Base-by-base conservation (phyloP, 2,797 vertebrate species). In the Parambassis ranga region DNA sequence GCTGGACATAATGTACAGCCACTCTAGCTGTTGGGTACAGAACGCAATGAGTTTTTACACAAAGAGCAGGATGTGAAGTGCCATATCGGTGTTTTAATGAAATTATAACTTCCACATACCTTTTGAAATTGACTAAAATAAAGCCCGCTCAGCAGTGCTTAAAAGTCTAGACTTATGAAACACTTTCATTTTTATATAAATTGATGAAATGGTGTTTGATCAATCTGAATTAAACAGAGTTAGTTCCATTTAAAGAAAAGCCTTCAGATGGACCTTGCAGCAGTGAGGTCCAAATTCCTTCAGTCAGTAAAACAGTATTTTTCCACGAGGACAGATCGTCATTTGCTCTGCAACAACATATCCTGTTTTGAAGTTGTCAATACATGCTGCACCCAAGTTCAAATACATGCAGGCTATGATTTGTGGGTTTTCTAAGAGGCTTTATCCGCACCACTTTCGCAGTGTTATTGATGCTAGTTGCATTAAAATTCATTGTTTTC, bases 151-250 rank as follows among this genome's bases (percentile, higher is more conserved):
- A 58, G 67, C 30, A 32, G 10, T 26, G 38, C 49, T 44, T 51
- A 18, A 51, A 75, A 75, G 65, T 50, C 56, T 44, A 2, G 42
- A 39, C 44, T 46, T 51, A 32, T 30, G 30, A 67, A 48, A 70
- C 36, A 9, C 14, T 60, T 50, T 10, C 27, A 30, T 47, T 32
- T 64, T 52, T 18, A 32, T 13, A 41, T 61, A 19, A 46, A 37
- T 38, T 38, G 26, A 55, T 46, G 15, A 28, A 18, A 22, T 44
- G 13, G 33, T 14, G 33, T 53, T 62, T 37, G 26, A 56, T 50
- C 14, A 39, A 23, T 16, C 10, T 59, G 11, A 43, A 61, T 56
- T 20, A 18, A 30, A 35, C 19, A 44, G 38, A 31, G 33, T 26
- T 8, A 9, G 24, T 26, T n/a, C n/a, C n/a, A n/a, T n/a, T n/a